Conservation (phyloP, 2,888 invertebrate genomes). For the Lithosia quadra region DNA sequence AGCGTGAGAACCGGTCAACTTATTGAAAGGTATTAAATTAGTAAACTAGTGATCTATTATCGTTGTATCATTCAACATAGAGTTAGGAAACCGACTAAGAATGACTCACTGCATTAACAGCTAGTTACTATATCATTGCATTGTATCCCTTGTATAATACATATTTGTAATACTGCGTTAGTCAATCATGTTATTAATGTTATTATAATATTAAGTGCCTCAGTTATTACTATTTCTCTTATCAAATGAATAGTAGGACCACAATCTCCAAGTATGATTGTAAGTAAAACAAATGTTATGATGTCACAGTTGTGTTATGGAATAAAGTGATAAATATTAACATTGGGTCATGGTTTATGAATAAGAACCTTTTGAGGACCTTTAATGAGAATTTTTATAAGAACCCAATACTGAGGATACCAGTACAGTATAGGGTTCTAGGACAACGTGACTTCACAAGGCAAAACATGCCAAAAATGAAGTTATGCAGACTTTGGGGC, state of each 20-base stretch:
- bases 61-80: slow-evolving; percentile 23
- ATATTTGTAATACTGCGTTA: slow-evolving; percentile 7
- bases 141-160: slow-evolving; percentile 3
- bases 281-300: not conserved
- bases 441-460: not conserved
- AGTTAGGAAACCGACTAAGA: slow-evolving; percentile 28
- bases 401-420: too few relatives aligned
- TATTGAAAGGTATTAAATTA: not conserved
- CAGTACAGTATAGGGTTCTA: too few relatives aligned
- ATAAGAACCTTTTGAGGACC: not conserved
- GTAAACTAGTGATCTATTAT: not conserved
- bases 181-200: slow-evolving; percentile 14
- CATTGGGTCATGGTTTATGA: not conserved
- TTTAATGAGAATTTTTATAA: too few relatives aligned
- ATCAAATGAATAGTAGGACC: not conserved
- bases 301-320: not conserved
- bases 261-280: not conserved
- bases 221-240: slow-evolving; percentile 3
- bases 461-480: not conserved
- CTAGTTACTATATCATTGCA: not conserved
- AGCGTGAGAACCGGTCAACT: not conserved
- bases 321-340: not conserved
- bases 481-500: not conserved
- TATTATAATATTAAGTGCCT: not conserved
- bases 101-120: slow-evolving; percentile 34